phyloP scores from a whole-genome alignment of 30 jellyfish, hydroid and myxozoan species.

The Pelagia noctiluca region DNA sequence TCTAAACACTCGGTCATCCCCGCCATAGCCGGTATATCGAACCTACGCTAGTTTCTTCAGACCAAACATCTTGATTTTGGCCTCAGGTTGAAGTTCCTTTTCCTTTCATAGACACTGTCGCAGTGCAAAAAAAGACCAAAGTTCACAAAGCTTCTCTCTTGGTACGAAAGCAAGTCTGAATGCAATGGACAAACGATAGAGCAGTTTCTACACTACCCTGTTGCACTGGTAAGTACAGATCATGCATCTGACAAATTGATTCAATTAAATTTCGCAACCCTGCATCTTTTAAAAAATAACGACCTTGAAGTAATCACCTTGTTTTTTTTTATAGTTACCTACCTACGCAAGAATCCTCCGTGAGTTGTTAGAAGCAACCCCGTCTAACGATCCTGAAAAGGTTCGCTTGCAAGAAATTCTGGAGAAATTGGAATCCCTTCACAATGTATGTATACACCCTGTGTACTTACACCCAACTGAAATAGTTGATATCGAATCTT shows the following conservation, averaged over 20 bases:
- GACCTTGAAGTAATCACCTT: too few species aligned
- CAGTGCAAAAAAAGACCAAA: conserved; percentile 87
- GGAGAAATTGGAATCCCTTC: conserved; percentile 78
- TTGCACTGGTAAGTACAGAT: conserved; percentile 89
- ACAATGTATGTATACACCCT: conserved; percentile 41
- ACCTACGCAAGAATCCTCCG: conserved; percentile 80
- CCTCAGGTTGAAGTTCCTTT: too few species aligned
- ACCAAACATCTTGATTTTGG: too few species aligned
- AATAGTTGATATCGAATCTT: background rate
- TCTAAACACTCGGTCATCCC: too few species aligned
- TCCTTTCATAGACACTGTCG: conserved; percentile 70
- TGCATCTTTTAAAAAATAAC: background rate
- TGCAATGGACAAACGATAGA: conserved; percentile 92
- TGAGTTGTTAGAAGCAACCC: conserved; percentile 78
- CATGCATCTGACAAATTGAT: too few species aligned
- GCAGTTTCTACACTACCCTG: conserved; percentile 88
- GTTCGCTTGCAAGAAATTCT: conserved; percentile 73
- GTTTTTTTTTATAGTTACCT: conserved; percentile 67
- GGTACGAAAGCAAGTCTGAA: conserved; percentile 88
- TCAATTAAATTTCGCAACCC: background rate
- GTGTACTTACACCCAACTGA: background rate
- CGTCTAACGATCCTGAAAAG: conserved; percentile 67
- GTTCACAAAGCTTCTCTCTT: conserved; percentile 67
- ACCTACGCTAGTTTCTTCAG: too few species aligned
- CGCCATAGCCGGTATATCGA: too few species aligned